A percentile compares a stretch with the other conserved stretches of the same genome.
These are phyloP conservation scores for Catharus minimus DNA, from an alignment of 2,113 vertebrate species.

Conservation along the genomic window DNA sequence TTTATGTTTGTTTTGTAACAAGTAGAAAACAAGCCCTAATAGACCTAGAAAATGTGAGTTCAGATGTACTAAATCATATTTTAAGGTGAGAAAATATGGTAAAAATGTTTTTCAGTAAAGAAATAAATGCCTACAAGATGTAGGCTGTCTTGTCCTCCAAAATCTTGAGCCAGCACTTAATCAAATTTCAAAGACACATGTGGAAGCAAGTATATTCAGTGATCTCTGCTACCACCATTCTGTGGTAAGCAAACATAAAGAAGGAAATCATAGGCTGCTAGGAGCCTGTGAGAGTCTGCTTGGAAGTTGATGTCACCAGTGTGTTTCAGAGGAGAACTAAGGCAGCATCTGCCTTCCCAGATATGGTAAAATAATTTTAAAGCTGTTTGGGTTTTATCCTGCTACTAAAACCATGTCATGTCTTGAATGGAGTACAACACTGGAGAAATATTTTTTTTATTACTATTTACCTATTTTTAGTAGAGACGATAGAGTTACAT, in stretches of 20 bases:
- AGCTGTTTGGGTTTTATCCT: neutral
- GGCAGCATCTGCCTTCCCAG: neutral
- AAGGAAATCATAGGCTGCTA: neutral
- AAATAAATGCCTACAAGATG: neutral
- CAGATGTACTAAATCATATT: neutral
- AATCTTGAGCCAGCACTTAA: neutral
- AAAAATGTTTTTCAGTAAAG: neutral
- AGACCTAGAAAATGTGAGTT: neutral
- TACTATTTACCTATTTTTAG: neutral
- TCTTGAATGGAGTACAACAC: neutral
- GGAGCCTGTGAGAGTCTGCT: neutral
- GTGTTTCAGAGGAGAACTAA: neutral
- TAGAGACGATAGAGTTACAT: neutral
- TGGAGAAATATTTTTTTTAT: neutral
- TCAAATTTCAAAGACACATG: neutral
- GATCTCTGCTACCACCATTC: neutral
- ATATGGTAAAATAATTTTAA: slow-evolving; percentile 1
- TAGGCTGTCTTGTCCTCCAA: neutral
- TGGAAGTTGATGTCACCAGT: neutral
- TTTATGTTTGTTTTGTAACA: neutral
- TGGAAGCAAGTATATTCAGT: neutral
- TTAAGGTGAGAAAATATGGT: neutral
- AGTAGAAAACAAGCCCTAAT: neutral
- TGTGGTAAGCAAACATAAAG: neutral
- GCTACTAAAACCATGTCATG: neutral